Base-by-base conservation (phyloP, 2,797 vertebrate species). In the Argya squamiceps region DNA sequence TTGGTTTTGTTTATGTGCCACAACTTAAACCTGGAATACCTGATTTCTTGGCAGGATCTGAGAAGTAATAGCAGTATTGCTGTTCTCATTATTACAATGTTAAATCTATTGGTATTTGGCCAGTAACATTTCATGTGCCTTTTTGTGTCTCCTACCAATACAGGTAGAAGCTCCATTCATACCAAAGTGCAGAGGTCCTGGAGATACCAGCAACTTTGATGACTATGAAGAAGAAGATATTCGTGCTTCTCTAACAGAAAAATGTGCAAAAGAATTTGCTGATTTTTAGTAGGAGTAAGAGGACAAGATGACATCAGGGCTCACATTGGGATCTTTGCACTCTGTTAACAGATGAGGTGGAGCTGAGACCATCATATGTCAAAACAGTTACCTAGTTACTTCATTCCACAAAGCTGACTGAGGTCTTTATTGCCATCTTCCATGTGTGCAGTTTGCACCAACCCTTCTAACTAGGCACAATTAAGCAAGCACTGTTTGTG, bases 161-260 rank as follows among this genome's bases (percentile, higher is more conserved):
- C 71, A 99, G 99, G 99, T 99, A 65, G 99, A 99, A 98, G 99
- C 99, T 85, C 99, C 99, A 18, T 99, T 99, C 98, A 98, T 99
- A 98, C 99, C 99, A 98, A 99, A 99, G 98, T 99, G 99, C 98
- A 99, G 99, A 99, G 99, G 99, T 96, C 99, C 99, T 87, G 99
- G 99, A 96, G 99, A 99, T 98, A 99, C 99, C 65, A 99, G 99
- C 98, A 99, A 99, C 98, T 99, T 99, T 70, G 99, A 99, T 63
- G 99, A 99, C 96, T 99, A 99, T 81, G 99, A 99, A 97, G 99
- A 99, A 95, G 99, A 99, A 98, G 99, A 99, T 93, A 99, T 99
- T 97, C 99, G 98, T 77, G 99, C 99, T 91, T 99, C 99, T 88
- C 98, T 99, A 98, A 99, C 99, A 96, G 99, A 99, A 98, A 99